Evolutionary conservation across 2,888 invertebrate genomes (phyloP), one percentile per base, ranked within the genome.

Genomic region (Netelia melanura): DNA sequence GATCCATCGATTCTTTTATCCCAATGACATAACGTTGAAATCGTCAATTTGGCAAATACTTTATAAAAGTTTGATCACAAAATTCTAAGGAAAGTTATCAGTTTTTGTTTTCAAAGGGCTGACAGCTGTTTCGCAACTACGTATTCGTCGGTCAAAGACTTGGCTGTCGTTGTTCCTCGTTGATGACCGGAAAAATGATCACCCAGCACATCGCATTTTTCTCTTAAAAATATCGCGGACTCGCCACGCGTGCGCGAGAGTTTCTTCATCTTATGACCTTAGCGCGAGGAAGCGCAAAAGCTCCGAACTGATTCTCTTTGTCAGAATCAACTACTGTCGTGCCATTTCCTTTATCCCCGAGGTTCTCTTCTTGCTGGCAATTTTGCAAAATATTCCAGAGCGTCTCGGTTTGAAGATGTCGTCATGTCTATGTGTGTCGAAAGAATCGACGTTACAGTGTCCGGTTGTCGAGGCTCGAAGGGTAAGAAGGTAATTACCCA

Each of bases 331-430:
- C 80, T 71, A 52, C 64, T 14, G 79, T 44, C 17, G 58, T 23
- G 44, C 56, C 76, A 72, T 83, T 48, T 78, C 48, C 52, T 54
- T 54, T 21, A 11, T 58, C 21, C 17, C 21, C 8, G 30, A 21
- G 38, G 21, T 21, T 21, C 17, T 54, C 84, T 84, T 87, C 89
- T 52, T 83, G 84, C 87, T 90, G 89, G 90, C 88, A 88, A 84
- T 88, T 88, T 87, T 56, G 87, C 90, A 89, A 87, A 85, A 87
- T 85, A 82, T 72, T 90, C 88, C 88, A 89, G 89, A 87, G 84
- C 78, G 25, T 76, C 68, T 74, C 62, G 43, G 67, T 48, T 11
- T 52, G 43, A 72, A 52, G 44, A n/a, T 25, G 54, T 52, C 54
- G 25, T 65, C 67, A 21, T 58, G 52, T 43, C 23, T 56, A 38